A percentile compares a stretch with the other conserved stretches of the same genome.
Conservation (phyloP, 2,888 invertebrate species). For the Plebejus anna region DNA sequence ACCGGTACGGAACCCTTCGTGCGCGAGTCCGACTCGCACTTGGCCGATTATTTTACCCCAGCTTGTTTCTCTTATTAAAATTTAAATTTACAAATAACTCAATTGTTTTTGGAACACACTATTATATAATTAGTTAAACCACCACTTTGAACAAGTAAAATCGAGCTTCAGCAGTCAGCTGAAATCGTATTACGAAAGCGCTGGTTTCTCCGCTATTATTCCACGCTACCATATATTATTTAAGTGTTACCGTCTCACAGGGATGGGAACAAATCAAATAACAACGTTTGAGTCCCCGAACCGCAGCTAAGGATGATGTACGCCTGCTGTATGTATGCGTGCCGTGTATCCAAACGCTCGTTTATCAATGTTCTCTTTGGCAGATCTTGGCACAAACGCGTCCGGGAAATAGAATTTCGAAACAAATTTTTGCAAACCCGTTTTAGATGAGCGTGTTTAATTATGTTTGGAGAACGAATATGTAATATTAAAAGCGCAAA, state of each 20-base stretch:
- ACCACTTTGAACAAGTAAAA: neutral
- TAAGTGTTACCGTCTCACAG: constrained; percentile 18
- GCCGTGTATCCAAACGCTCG: constrained; percentile 58
- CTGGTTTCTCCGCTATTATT: constrained; percentile 5
- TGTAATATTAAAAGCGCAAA: neutral
- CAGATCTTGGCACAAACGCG: constrained; percentile 28
- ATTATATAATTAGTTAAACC: neutral
- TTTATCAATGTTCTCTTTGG: constrained; percentile 56
- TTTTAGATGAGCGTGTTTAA: neutral
- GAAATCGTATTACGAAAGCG: neutral
- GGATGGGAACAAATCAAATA: constrained; percentile 31
- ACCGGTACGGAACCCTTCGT: too few relatives aligned
- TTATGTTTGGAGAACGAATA: neutral
- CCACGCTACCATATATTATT: constrained; percentile 22
- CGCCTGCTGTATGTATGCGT: constrained; percentile 62
- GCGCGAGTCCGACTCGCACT: too few relatives aligned
- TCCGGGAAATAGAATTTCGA: constrained; percentile 26
- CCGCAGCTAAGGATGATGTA: constrained; percentile 57
- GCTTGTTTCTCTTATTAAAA: too few relatives aligned
- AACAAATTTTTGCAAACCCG: constrained; percentile 14
- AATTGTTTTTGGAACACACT: too few relatives aligned
- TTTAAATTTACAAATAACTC: too few relatives aligned
- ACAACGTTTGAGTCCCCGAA: constrained; percentile 25
- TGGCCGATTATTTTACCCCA: too few relatives aligned
- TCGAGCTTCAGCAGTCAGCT: neutral